Conservation (phyloP, 2,113 vertebrate species). For the Passer montanus region DNA sequence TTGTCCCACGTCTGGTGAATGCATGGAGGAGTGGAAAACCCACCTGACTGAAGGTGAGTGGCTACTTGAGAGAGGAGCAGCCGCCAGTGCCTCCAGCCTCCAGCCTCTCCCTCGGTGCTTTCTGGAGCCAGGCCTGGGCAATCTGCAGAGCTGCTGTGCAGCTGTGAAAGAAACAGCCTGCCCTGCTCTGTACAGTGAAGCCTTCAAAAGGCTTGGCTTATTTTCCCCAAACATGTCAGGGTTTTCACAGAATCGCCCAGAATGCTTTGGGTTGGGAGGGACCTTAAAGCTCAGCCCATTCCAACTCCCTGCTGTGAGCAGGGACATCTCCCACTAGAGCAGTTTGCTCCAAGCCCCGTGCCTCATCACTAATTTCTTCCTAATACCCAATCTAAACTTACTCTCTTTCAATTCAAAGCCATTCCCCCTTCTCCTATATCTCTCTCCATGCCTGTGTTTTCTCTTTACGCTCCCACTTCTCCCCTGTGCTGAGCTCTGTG, state of each 20-base stretch:
- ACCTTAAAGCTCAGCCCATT: background rate
- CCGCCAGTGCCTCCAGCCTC: background rate
- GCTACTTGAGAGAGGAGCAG: background rate
- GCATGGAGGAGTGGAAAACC: background rate
- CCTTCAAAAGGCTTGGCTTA: background rate
- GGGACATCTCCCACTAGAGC: background rate
- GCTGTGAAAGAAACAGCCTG: background rate
- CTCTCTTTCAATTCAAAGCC: background rate
- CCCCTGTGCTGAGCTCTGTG: fast-evolving
- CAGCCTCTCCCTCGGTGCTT: fast-evolving
- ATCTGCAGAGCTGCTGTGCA: background rate
- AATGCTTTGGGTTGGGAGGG: background rate
- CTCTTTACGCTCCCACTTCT: background rate
- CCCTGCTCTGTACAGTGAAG: background rate
- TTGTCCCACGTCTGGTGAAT: background rate
- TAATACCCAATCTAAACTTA: background rate
- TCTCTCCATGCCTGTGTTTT: background rate
- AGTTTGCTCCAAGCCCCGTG: background rate
- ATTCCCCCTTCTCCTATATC: background rate
- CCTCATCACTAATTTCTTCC: background rate
- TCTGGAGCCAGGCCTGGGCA: background rate
- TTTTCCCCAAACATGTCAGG: background rate
- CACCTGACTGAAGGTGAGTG: background rate
- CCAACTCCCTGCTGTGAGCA: background rate
- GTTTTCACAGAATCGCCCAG: background rate